Conservation (phyloP, 2,888 invertebrate species). For the Tenodera sinensis region DNA sequence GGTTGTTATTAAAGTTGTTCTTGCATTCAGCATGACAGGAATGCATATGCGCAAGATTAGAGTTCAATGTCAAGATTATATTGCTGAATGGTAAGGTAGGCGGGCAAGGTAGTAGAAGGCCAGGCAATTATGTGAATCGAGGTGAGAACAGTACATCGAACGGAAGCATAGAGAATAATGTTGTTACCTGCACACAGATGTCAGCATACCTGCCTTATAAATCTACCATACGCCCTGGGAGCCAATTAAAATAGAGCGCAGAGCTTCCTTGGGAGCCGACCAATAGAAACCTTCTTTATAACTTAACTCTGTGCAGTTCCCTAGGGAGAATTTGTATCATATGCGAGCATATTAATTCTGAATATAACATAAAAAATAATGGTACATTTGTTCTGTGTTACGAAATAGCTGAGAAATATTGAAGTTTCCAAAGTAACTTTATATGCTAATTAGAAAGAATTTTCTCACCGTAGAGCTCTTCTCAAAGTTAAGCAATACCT, state of each 20-base stretch:
- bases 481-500: no score
- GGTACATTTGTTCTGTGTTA: no score
- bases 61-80: no score
- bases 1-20: no score
- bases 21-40: no score
- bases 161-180: not conserved
- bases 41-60: no score
- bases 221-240: not conserved
- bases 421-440: no score
- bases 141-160: not conserved
- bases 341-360: not conserved
- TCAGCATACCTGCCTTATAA: not conserved
- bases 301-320: not conserved
- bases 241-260: not conserved
- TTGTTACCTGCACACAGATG: not conserved
- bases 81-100: not conserved
- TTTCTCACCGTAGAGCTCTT: no score
- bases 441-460: no score
- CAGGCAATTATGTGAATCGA: not conserved
- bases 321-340: not conserved
- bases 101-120: not conserved
- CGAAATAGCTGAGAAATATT: no score
- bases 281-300: not conserved
- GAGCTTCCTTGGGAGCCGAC: not conserved
- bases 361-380: not conserved